Evolutionary conservation across 1,140 invertebrate genomes (phyloP).

Genomic region (Cydia strobilella): DNA sequence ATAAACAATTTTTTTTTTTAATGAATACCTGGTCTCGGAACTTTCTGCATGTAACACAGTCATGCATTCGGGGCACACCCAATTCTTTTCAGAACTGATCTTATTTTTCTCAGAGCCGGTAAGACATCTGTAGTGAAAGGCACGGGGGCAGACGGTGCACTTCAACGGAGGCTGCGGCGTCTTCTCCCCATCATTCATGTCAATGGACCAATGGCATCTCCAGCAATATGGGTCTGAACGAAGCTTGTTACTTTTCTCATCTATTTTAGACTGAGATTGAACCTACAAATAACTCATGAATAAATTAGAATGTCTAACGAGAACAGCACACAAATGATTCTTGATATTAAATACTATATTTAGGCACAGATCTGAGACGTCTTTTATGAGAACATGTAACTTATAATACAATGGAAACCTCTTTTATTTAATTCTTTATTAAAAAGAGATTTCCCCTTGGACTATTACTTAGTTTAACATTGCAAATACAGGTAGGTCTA

Average conservation of each 20-base stretch:
- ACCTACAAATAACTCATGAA: not conserved
- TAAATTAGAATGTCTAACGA: not conserved
- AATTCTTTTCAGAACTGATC: conserved; percentile 81
- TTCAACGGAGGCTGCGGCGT: conserved; percentile 72
- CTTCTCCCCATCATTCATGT: conserved; percentile 69
- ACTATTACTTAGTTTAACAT: too few relatives aligned
- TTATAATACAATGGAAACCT: too few relatives aligned
- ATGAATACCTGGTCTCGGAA: conserved; percentile 81
- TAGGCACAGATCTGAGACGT: too few relatives aligned
- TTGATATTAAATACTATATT: not conserved
- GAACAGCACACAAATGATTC: not conserved
- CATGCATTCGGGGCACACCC: conserved; percentile 94
- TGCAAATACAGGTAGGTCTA: too few relatives aligned
- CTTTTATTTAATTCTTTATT: too few relatives aligned
- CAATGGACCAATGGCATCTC: conserved; percentile 89
- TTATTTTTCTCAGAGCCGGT: conserved; percentile 72
- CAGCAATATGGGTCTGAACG: conserved; percentile 91
- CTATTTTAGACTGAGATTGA: not conserved
- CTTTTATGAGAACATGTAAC: too few relatives aligned
- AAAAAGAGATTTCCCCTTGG: too few relatives aligned
- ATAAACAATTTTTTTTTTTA: not conserved
- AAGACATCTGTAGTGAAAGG: conserved; percentile 91
- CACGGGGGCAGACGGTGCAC: conserved; percentile 92
- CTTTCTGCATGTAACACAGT: conserved; percentile 89
- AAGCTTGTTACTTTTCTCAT: conserved; percentile 50